Evolutionary conservation across 2,888 invertebrate species (phyloP).

Genomic region (Drosophila paramelanica): DNA sequence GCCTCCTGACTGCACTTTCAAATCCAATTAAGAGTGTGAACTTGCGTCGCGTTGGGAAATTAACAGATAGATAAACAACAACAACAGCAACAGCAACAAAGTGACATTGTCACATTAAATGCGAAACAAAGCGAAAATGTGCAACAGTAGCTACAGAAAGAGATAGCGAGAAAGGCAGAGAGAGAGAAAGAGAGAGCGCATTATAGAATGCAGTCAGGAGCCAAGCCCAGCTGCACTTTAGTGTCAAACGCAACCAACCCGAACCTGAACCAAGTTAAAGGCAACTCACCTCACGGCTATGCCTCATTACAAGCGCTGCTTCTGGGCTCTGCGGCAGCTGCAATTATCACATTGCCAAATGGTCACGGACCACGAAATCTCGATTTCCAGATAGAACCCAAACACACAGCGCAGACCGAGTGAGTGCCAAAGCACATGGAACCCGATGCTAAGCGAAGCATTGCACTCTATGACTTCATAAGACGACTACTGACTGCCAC

Average conservation of each 20-base stretch:
- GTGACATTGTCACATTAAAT: conserved; percentile 79
- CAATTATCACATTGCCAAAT: conserved; percentile 83
- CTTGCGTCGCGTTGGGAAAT: conserved; percentile 70
- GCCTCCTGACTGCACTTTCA: conserved; percentile 68
- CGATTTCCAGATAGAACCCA: conserved; percentile 66
- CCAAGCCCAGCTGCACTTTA: conserved; percentile 78
- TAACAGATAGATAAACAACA: conserved; percentile 71
- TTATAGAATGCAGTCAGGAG: conserved; percentile 27
- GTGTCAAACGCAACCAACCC: conserved; percentile 60
- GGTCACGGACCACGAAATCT: conserved; percentile 83
- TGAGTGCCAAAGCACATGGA: conserved; percentile 19
- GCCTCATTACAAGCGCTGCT: conserved; percentile 65
- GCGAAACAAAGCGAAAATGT: conserved; percentile 66
- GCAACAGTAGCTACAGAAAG: conserved; percentile 68
- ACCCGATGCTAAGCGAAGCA: conserved; percentile 23
- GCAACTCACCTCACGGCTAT: conserved; percentile 41
- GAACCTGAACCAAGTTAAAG: conserved; percentile 30
- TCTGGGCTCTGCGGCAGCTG: conserved; percentile 51
- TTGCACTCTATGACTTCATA: conserved; percentile 69
- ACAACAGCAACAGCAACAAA: conserved; percentile 38
- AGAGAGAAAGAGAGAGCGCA: conserved; percentile 17
- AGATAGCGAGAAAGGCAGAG: conserved; percentile 13
- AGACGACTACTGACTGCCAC: conserved; percentile 11
- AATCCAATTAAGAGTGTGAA: conserved; percentile 81
- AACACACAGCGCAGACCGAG: neutral